A percentile compares a stretch with the other conserved stretches of the same genome.
phyloP scores from a whole-genome alignment of 2,888 invertebrate species.

The Esperia sulphurella region DNA sequence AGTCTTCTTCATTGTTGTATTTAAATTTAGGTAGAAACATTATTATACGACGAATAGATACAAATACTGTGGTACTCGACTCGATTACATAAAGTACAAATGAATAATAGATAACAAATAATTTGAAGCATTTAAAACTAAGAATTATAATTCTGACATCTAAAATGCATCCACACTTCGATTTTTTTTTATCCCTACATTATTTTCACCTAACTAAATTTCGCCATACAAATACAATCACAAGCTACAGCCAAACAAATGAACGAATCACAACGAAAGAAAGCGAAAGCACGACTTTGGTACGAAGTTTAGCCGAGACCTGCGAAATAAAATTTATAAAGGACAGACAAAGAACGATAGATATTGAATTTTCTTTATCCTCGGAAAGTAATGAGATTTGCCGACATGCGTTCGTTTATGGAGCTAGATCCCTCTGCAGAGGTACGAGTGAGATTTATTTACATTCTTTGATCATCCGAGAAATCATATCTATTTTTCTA shows the following conservation, averaged over 20 bases:
- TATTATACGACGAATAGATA: too few species aligned
- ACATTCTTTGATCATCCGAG: constrained; percentile 49
- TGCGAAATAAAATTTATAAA: constrained; percentile 44
- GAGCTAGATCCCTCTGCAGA: constrained; percentile 35
- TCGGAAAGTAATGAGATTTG: constrained; percentile 64
- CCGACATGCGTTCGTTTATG: constrained; percentile 54
- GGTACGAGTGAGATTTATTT: constrained; percentile 31
- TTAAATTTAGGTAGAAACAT: too few species aligned
- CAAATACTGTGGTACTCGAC: too few species aligned
- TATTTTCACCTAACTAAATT: too few species aligned
- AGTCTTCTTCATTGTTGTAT: too few species aligned
- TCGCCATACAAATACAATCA: neutral
- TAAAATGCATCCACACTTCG: too few species aligned
- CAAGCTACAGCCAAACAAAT: neutral
- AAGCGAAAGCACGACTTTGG: constrained; percentile 17
- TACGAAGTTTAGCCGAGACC: constrained; percentile 31
- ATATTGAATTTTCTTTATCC: constrained; percentile 66
- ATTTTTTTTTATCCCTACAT: too few species aligned
- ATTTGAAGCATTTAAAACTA: too few species aligned
- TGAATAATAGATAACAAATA: too few species aligned
- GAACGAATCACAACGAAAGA: neutral
- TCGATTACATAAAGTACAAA: too few species aligned
- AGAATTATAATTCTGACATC: too few species aligned
- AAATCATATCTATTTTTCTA: constrained; percentile 22
- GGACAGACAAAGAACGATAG: constrained; percentile 49